These are phyloP conservation scores for Pteria penguin DNA, from an alignment of 2,888 invertebrate species.

Conservation along the genomic window DNA sequence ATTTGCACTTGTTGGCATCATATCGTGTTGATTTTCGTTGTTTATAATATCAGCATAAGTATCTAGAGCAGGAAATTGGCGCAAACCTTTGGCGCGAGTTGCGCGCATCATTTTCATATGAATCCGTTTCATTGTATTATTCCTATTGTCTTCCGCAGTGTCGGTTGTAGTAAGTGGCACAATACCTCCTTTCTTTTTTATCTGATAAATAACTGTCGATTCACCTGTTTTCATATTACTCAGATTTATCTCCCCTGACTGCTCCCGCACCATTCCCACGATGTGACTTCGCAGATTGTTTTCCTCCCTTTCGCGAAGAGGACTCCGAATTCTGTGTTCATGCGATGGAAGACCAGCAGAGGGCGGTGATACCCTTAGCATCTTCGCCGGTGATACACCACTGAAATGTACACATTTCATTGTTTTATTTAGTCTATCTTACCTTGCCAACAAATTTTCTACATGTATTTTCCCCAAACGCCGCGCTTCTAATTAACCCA, in stretches of 20 bases:
- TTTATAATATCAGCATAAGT: conserved; percentile 24
- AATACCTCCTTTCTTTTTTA: conserved; percentile 36
- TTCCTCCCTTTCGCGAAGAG: conserved; percentile 24
- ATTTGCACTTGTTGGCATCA: background rate
- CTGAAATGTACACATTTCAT: conserved; percentile 22
- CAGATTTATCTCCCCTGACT: conserved; percentile 15
- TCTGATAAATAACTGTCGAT: conserved; percentile 35
- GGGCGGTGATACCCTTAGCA: conserved; percentile 41
- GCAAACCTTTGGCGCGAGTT: conserved; percentile 19
- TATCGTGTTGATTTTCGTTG: conserved; percentile 6
- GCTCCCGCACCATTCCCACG: conserved; percentile 33
- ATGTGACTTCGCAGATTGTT: conserved; percentile 36
- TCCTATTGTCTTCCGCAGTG: conserved; percentile 25
- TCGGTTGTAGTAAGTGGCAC: conserved; percentile 18
- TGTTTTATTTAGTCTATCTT: too few relatives aligned
- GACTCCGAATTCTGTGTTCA: conserved; percentile 24
- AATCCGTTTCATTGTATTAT: conserved; percentile 36
- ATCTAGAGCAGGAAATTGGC: conserved; percentile 31
- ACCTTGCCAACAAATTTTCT: too few relatives aligned
- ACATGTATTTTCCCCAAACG: too few relatives aligned
- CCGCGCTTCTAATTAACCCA: too few relatives aligned
- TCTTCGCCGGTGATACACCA: background rate
- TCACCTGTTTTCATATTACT: conserved; percentile 14
- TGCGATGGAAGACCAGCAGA: conserved; percentile 20
- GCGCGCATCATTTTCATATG: conserved; percentile 37